Evolutionary conservation across 2,888 invertebrate species (phyloP).

Genomic region (Anaspis maculata): DNA sequence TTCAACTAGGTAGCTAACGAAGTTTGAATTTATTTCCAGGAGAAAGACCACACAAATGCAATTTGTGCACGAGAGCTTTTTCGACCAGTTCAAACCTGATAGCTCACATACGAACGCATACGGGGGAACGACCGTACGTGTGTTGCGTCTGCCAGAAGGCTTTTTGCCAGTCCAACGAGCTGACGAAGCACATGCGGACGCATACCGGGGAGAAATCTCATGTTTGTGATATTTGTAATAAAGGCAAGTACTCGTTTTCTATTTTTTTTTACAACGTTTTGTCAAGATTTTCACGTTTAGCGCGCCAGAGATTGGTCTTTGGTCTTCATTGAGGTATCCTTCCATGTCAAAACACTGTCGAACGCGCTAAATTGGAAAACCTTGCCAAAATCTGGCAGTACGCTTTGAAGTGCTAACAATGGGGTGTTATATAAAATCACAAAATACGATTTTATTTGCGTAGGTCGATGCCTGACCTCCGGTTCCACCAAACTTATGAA

Average conservation of each 20-base stretch:
- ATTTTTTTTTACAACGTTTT: neutral
- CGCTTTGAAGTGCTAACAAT: too few relatives aligned
- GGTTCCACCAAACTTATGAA: too few relatives aligned
- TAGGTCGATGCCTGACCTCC: too few relatives aligned
- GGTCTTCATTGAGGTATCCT: too few relatives aligned
- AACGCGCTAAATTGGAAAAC: too few relatives aligned
- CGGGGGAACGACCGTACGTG: slow-evolving; percentile 42
- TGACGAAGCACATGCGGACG: slow-evolving; percentile 43
- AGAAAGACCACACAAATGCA: slow-evolving; percentile 42
- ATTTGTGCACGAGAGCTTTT: slow-evolving; percentile 41
- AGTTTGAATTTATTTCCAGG: slow-evolving; percentile 27
- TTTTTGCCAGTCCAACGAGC: slow-evolving; percentile 42
- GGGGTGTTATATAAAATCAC: too few relatives aligned
- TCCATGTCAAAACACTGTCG: too few relatives aligned
- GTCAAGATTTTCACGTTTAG: neutral
- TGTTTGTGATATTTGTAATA: slow-evolving; percentile 42
- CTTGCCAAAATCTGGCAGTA: too few relatives aligned
- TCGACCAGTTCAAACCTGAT: slow-evolving; percentile 44
- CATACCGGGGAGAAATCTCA: slow-evolving; percentile 45
- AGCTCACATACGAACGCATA: slow-evolving; percentile 42
- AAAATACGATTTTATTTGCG: too few relatives aligned
- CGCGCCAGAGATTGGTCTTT: too few relatives aligned
- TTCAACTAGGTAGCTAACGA: too few relatives aligned
- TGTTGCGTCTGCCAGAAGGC: slow-evolving; percentile 43
- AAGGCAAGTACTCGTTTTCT: too few relatives aligned